Conservation (phyloP, 2,113 vertebrate species). For the Anas platyrhynchos region DNA sequence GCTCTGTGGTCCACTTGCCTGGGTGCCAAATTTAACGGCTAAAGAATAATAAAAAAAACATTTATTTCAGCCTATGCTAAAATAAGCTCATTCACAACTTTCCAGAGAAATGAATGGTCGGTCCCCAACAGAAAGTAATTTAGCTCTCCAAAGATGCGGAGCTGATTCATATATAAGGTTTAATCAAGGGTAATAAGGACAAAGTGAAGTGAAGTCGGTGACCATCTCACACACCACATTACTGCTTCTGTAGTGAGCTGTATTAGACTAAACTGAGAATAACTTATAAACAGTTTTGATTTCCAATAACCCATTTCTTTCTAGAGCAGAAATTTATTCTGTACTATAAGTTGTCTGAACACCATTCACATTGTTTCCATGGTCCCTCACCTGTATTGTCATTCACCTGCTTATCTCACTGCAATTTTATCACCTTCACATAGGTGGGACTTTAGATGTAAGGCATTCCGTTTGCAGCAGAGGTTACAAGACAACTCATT, state of each 20-base stretch:
- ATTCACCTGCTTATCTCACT: background rate
- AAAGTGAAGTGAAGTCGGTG: background rate
- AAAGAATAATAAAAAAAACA: background rate
- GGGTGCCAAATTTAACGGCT: background rate
- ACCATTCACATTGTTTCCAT: background rate
- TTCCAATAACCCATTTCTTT: background rate
- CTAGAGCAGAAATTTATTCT: background rate
- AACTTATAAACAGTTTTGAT: background rate
- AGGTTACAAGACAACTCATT: background rate
- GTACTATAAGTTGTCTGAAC: background rate
- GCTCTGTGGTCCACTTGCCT: background rate
- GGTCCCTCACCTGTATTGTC: background rate
- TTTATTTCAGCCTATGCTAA: background rate
- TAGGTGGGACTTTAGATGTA: background rate
- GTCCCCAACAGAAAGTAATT: background rate
- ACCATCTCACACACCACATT: background rate
- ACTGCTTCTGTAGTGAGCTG: background rate
- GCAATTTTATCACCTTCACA: background rate
- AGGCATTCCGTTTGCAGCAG: no score
- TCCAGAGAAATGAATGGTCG: background rate
- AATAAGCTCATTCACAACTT: background rate
- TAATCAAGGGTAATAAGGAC: background rate
- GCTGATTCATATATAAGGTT: background rate
- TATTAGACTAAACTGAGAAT: background rate
- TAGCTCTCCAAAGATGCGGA: background rate